Conservation (phyloP, 2,113 vertebrate species). For the Saguinus midas region DNA sequence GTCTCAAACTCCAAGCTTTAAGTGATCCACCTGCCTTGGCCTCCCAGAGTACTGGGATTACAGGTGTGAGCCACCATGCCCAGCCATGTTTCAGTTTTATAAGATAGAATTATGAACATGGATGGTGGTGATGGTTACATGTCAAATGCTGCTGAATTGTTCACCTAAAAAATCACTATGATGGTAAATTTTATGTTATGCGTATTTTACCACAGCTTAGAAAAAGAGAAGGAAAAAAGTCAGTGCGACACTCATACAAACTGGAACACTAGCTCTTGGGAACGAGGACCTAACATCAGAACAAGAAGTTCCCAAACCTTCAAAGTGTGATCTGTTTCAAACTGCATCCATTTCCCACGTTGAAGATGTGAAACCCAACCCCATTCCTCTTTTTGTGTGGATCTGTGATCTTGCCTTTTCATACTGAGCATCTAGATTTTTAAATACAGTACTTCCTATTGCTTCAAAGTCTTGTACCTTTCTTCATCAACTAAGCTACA, state of each 20-base stretch:
- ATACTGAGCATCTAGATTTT: slow-evolving; percentile 97
- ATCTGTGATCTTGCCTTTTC: slow-evolving; percentile 98
- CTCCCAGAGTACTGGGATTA: too few species aligned
- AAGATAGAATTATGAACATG: background rate
- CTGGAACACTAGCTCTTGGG: slow-evolving; percentile 90
- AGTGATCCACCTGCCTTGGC: too few species aligned
- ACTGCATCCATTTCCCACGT: slow-evolving; percentile 94
- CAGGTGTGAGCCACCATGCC: too few species aligned
- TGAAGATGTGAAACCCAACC: slow-evolving; percentile 95
- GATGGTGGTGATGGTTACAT: background rate
- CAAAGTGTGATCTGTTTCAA: slow-evolving; percentile 80
- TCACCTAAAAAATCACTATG: background rate
- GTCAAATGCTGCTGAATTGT: background rate
- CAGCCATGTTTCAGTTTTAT: background rate
- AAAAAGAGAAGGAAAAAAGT: background rate
- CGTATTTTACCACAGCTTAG: background rate
- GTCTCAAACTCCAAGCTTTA: too few species aligned
- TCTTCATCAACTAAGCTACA: slow-evolving; percentile 91
- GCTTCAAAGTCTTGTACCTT: slow-evolving; percentile 95
- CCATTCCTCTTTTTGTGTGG: slow-evolving; percentile 96
- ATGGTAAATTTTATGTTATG: background rate
- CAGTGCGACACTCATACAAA: slow-evolving; percentile 92
- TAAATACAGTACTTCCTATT: slow-evolving; percentile 93
- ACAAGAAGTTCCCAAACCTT: slow-evolving; percentile 82
- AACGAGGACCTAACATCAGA: slow-evolving; percentile 87